These are phyloP conservation scores for Cricetomys ansorgei DNA, from an alignment of 2,113 vertebrate species.

Conservation along the genomic window DNA sequence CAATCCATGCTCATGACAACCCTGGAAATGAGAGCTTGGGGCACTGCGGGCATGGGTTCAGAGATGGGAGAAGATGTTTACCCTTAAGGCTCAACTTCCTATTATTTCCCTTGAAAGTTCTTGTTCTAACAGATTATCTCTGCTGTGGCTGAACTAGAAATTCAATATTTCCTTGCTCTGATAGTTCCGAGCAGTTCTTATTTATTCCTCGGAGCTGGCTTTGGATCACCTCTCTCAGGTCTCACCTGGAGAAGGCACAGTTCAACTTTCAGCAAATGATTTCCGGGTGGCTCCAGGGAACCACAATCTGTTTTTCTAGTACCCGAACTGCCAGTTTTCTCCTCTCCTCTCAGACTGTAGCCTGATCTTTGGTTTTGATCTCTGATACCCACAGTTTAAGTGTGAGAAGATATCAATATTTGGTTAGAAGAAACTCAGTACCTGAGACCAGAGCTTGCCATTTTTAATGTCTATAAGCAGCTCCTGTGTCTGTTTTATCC, in stretches of 20 bases:
- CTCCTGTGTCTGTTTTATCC: background rate
- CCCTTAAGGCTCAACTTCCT: background rate
- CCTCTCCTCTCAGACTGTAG: background rate
- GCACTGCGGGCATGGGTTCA: rapidly evolving
- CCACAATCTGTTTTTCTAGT: rapidly evolving
- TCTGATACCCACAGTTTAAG: background rate
- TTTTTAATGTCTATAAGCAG: background rate
- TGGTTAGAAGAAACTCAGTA: background rate
- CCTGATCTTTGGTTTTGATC: background rate
- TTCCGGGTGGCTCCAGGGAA: background rate
- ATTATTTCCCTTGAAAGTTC: background rate
- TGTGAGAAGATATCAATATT: background rate
- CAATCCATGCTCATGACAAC: background rate
- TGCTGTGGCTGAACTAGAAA: background rate
- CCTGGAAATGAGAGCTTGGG: background rate
- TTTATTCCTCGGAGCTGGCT: background rate
- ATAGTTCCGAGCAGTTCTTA: background rate
- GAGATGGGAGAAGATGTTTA: background rate
- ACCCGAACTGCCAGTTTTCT: background rate
- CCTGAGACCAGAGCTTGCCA: background rate
- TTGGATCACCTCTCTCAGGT: background rate
- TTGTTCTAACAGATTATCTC: background rate
- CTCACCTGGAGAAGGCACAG: background rate
- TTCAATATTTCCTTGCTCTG: background rate
- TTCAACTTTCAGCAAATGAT: background rate